These are phyloP conservation scores for Megaleporinus macrocephalus DNA, from an alignment of 2,113 vertebrate species.

Conservation along the genomic window DNA sequence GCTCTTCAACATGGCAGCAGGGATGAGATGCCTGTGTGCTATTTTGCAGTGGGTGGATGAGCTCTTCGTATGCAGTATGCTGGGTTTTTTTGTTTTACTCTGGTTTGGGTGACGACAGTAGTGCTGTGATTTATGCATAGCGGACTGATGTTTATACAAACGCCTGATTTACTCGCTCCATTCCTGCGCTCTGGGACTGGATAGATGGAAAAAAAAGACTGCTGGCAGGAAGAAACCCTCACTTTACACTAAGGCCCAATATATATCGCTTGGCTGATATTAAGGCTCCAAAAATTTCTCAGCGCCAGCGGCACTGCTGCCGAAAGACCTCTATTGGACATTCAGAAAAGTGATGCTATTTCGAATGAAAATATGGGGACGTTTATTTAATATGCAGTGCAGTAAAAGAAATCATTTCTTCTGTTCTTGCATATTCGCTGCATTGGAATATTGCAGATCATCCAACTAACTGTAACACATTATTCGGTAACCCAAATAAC, in stretches of 20 bases:
- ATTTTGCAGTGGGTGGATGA: neutral
- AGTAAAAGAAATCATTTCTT: too few species aligned
- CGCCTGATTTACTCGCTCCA: constrained; percentile 60
- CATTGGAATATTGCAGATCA: too few species aligned
- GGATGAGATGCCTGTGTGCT: neutral
- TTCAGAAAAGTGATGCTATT: too few species aligned
- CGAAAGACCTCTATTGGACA: too few species aligned
- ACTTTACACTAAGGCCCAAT: neutral
- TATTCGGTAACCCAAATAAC: too few species aligned
- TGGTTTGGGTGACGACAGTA: neutral
- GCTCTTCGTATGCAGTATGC: neutral
- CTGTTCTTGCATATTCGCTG: too few species aligned
- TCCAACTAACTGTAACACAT: too few species aligned
- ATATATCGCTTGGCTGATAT: neutral
- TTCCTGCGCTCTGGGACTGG: constrained; percentile 48
- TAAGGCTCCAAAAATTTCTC: too few species aligned
- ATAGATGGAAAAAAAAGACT: constrained; percentile 47
- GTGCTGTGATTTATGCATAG: constrained; percentile 13
- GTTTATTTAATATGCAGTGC: too few species aligned
- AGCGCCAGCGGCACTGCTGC: too few species aligned
- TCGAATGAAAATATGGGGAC: too few species aligned
- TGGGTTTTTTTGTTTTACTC: neutral
- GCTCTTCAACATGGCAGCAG: neutral
- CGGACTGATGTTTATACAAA: constrained; percentile 34
- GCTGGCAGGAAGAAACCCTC: neutral